Evolutionary conservation across 2,888 invertebrate genomes (phyloP).

Genomic region (Aleiodes alternator): DNA sequence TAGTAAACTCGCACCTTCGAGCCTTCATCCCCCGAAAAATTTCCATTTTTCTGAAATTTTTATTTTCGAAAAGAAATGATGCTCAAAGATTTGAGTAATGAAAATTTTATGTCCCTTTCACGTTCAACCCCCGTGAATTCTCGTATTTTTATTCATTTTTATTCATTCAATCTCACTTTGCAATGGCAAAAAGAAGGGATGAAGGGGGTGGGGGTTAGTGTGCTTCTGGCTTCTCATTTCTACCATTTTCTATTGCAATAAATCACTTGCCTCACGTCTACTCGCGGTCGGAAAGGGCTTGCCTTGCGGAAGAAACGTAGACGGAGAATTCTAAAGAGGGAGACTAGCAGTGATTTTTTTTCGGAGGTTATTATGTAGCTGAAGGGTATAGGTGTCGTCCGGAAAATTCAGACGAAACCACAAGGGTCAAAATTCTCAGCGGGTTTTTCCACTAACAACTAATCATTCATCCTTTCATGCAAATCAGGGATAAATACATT

Average conservation of each 20-base stretch:
- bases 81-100: neutral
- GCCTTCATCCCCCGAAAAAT: too few relatives aligned
- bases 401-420: conserved; percentile 62
- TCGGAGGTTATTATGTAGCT: neutral
- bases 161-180: conserved; percentile 46
- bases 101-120: conserved; percentile 4
- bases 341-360: conserved; percentile 54
- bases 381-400: conserved; percentile 37
- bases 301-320: conserved; percentile 55
- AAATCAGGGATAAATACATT: conserved; percentile 9
- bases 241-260: conserved; percentile 74
- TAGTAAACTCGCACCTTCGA: conserved; percentile 23
- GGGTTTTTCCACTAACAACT: neutral
- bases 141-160: conserved; percentile 63
- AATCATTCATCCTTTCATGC: too few relatives aligned
- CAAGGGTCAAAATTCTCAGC: conserved; percentile 1
- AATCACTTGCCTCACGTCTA: conserved; percentile 68
- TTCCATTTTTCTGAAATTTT: too few relatives aligned
- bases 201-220: conserved; percentile 36
- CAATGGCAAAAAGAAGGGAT: conserved; percentile 37
- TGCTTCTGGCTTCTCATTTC: conserved; percentile 70
- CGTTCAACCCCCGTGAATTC: neutral
- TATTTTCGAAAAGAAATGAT: neutral
- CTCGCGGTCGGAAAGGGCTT: conserved; percentile 61
- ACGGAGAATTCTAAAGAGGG: conserved; percentile 58